Base-by-base conservation (phyloP, 2,888 invertebrate species). In the Galerucella pusilla region DNA sequence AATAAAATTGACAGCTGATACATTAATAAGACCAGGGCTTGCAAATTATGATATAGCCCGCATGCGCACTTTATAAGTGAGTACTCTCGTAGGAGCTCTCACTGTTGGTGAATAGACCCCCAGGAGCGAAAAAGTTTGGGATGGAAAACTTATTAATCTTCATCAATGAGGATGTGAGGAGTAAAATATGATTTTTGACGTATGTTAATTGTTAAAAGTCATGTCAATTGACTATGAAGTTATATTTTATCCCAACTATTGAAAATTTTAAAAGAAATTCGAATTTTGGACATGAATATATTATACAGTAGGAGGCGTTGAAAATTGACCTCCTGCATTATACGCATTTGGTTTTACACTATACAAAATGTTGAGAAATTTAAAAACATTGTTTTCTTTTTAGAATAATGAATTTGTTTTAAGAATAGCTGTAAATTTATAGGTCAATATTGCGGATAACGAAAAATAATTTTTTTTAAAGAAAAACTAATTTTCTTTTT, bases 341-440 rank as follows among this genome's bases (percentile, higher is more conserved):
- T n/a, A 52, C 52, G n/a, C 14, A 57, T 57, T 57, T 57, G 57
- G 57, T 57, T 57, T 57, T 57, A 10, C 28, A 57, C 20, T 57
- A 16, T 57, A 16, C 10, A 10, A 20, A 57, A 57, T 57, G 20
- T 57, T 57, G 7, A 35, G 9, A 20, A 57, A 57, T 20, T 57
- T n/a, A 9, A 57, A 57, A 20, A 16, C 6, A n/a, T 57, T 16
- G 16, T 57, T 57, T 57, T 35, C 7, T 35, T 35, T 57, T 57
- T 57, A 20, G 57, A 57, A 57, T 57, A 57, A n/a, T 57, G 10
- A 20, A 57, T 57, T 57, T 57, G 57, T 57, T 57, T 57, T 20
- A 57, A 49, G 49, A 75, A 68, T 54, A 74, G 74, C 25, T 54
- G 20, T 57, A 57, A 57, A 35, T 57, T 68, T 20, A 45, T 68